Percentiles rank a stretch among this genome's conserved stretches.
These are phyloP conservation scores for Litoditis marina DNA, from an alignment of 2,888 invertebrate species.

Conservation along the genomic window DNA sequence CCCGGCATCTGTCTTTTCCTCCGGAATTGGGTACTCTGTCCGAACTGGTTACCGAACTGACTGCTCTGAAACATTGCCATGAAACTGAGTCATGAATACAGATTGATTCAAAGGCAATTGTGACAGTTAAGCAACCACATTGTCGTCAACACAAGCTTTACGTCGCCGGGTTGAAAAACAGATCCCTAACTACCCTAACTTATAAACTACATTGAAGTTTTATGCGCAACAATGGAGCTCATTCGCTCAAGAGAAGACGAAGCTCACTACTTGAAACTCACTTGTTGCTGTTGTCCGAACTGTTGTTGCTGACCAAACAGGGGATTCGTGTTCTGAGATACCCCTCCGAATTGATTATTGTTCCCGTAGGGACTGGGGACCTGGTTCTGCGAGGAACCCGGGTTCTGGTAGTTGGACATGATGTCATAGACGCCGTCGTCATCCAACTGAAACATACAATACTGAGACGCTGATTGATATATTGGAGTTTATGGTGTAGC, in stretches of 20 bases:
- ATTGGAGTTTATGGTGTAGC: neutral
- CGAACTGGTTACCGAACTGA: conserved; percentile 4
- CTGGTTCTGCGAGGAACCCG: too few relatives aligned
- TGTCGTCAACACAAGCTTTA: too few relatives aligned
- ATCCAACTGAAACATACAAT: conserved; percentile 40
- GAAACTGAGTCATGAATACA: too few relatives aligned
- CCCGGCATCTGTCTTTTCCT: conserved; percentile 53
- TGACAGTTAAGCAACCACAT: too few relatives aligned
- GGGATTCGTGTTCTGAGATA: conserved; percentile 35
- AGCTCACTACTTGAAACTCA: too few relatives aligned
- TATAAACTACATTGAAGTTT: too few relatives aligned
- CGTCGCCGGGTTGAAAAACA: too few relatives aligned
- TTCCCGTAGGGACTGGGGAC: conserved; percentile 14
- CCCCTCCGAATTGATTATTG: conserved; percentile 3
- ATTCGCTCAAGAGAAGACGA: too few relatives aligned
- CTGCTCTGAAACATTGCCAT: neutral
- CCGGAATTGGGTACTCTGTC: conserved; percentile 22
- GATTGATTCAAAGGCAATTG: too few relatives aligned
- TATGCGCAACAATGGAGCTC: too few relatives aligned
- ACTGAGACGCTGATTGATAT: neutral
- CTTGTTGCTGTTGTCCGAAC: too few relatives aligned
- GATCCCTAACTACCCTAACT: too few relatives aligned
- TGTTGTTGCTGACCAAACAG: conserved; percentile 11
- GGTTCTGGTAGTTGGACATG: conserved; percentile 27
- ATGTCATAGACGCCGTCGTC: conserved; percentile 46